A percentile compares a stretch with the other conserved stretches of the same genome.
These are phyloP conservation scores for Erythrolamprus reginae DNA, from an alignment of 2,113 vertebrate genomes.

Conservation along the genomic window DNA sequence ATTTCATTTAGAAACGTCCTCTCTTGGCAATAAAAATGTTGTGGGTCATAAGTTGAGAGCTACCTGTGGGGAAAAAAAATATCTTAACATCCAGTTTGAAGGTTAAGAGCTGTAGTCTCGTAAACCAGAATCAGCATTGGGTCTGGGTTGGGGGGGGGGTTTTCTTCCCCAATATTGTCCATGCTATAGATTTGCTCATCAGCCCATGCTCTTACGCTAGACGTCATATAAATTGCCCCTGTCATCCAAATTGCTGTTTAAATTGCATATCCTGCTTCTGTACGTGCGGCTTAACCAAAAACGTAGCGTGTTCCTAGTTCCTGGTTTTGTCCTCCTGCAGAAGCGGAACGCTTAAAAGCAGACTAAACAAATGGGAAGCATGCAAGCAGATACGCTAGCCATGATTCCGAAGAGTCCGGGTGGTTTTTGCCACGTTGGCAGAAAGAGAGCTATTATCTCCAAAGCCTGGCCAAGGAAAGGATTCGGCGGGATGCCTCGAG, in stretches of 20 bases:
- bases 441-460: not conserved
- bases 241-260: not conserved
- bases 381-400: not conserved
- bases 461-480: not conserved
- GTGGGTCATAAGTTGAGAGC: too few relatives aligned
- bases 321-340: not conserved
- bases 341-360: not conserved
- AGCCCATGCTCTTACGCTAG: not conserved
- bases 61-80: too few relatives aligned
- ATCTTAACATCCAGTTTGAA: not conserved
- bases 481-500: not conserved
- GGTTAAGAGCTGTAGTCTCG: not conserved
- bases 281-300: not conserved
- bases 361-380: constrained; percentile 6
- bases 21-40: too few relatives aligned
- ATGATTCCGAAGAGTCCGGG: not conserved
- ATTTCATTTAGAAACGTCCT: too few relatives aligned
- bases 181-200: not conserved
- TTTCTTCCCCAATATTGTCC: not conserved
- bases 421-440: constrained; percentile 1
- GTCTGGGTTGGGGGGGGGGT: not conserved
- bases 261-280: not conserved
- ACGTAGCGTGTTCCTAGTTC: not conserved
- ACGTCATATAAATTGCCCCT: not conserved
- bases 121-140: not conserved